Conservation (phyloP, 2,797 vertebrate genomes). For the Atherinosoma microstoma region DNA sequence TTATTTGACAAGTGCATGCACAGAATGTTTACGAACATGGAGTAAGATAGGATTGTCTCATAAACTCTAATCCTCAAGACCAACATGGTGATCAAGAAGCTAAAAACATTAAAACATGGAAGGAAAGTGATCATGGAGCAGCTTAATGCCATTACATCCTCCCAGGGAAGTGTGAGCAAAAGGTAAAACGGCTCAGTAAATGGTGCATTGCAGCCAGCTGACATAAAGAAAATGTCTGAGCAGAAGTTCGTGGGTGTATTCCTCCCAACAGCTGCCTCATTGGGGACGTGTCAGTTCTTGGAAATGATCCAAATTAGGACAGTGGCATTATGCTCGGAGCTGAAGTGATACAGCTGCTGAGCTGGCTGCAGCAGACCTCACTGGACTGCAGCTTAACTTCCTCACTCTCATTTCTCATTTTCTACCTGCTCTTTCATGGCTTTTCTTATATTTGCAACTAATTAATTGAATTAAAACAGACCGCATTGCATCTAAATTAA, state of each 20-base stretch:
- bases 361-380: conserved; percentile 21
- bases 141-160: conserved; percentile 39
- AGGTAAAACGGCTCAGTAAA: conserved; percentile 33
- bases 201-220: conserved; percentile 49
- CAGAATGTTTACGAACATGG: conserved; percentile 53
- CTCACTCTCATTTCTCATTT: conserved; percentile 7
- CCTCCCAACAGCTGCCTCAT: conserved; percentile 37
- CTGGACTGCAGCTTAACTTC: background rate
- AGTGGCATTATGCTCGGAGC: conserved; percentile 26
- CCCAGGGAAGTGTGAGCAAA: conserved; percentile 23
- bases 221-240: conserved; percentile 33
- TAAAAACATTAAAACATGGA: conserved; percentile 19
- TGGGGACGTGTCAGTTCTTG: conserved; percentile 42
- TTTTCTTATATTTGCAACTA: background rate
- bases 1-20: conserved; percentile 32
- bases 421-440: conserved; percentile 7
- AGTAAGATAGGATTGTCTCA: conserved; percentile 52
- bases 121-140: conserved; percentile 33
- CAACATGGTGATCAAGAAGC: conserved; percentile 18
- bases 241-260: conserved; percentile 21
- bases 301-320: conserved; percentile 51
- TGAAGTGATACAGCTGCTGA: conserved; percentile 20
- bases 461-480: background rate
- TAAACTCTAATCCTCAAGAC: conserved; percentile 48
- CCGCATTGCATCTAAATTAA: conserved; percentile 1